phyloP scores from a whole-genome alignment of 2,888 invertebrate genomes.

The Hypolimnas misippus region DNA sequence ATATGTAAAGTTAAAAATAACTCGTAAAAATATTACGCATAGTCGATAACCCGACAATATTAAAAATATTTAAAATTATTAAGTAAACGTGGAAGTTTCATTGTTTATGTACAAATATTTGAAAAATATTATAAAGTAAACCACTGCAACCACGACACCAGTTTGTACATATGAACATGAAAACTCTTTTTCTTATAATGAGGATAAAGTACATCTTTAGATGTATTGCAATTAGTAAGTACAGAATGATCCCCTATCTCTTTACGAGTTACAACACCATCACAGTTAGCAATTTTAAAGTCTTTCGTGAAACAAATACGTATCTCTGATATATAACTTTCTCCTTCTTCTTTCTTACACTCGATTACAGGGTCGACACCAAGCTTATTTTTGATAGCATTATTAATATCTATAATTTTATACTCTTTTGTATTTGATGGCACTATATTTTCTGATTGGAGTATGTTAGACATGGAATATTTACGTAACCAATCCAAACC shows the following conservation, averaged over 20 bases:
- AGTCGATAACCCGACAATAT: neutral
- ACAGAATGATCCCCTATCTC: conserved; percentile 58
- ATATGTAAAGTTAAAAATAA: too few species aligned
- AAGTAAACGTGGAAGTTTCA: neutral
- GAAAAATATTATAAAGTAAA: conserved; percentile 79
- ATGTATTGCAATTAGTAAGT: conserved; percentile 85
- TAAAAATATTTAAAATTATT: neutral
- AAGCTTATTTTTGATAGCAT: conserved; percentile 77
- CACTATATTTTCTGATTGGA: conserved; percentile 81
- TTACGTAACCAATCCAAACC: conserved; percentile 85
- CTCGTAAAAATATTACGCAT: too few species aligned
- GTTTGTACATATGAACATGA: conserved; percentile 81
- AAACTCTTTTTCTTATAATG: conserved; percentile 64
- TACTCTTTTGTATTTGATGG: conserved; percentile 62
- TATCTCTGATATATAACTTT: conserved; percentile 87
- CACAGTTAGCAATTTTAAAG: conserved; percentile 86
- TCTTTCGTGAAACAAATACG: conserved; percentile 89
- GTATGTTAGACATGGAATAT: conserved; percentile 85
- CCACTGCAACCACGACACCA: conserved; percentile 85
- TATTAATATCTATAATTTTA: conserved; percentile 50
- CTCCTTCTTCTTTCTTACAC: conserved; percentile 85
- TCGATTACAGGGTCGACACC: conserved; percentile 86
- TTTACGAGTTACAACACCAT: conserved; percentile 69
- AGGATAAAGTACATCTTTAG: conserved; percentile 84
- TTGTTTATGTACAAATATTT: neutral